Conservation (phyloP, 2,888 invertebrate species). For the Callinectes sapidus region DNA sequence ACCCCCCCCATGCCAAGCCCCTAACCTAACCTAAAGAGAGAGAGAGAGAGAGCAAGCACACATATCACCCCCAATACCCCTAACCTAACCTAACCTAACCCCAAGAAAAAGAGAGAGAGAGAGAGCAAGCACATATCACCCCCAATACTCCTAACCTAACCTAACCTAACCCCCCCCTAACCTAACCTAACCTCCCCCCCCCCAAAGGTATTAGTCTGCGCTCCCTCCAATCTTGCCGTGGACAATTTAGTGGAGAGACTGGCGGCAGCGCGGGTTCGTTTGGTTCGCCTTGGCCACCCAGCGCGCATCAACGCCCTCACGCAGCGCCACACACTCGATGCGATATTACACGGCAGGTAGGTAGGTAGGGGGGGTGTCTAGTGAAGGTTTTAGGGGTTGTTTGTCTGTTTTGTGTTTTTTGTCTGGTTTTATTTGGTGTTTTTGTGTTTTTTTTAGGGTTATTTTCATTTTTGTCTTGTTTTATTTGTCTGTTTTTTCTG, state of each 20-base stretch:
- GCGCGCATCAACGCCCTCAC: constrained; percentile 77
- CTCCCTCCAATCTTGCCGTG: constrained; percentile 80
- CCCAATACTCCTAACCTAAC: neutral
- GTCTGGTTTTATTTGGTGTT: too few species aligned
- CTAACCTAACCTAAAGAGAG: neutral
- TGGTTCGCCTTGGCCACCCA: constrained; percentile 79
- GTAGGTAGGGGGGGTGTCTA: neutral
- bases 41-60: too few species aligned
- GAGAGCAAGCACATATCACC: too few species aligned
- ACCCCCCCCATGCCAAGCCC: too few species aligned
- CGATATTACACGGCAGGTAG: constrained; percentile 74
- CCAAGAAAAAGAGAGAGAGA: too few species aligned
- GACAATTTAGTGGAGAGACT: constrained; percentile 79
- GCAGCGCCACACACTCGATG: constrained; percentile 78
- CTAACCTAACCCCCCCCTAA: neutral
- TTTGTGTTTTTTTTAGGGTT: too few species aligned
- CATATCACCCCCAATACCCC: too few species aligned
- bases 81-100: too few species aligned
- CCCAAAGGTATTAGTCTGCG: constrained; percentile 78
- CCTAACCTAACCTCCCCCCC: neutral
- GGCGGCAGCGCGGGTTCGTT: constrained; percentile 74
- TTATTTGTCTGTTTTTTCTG: too few species aligned
- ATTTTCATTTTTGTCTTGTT: too few species aligned
- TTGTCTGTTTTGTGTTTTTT: too few species aligned
- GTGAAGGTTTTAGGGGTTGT: too few species aligned